Percentiles rank a stretch among this genome's conserved stretches.
Conservation (phyloP, 1,140 invertebrate genomes). For the Brachionus angularis region DNA sequence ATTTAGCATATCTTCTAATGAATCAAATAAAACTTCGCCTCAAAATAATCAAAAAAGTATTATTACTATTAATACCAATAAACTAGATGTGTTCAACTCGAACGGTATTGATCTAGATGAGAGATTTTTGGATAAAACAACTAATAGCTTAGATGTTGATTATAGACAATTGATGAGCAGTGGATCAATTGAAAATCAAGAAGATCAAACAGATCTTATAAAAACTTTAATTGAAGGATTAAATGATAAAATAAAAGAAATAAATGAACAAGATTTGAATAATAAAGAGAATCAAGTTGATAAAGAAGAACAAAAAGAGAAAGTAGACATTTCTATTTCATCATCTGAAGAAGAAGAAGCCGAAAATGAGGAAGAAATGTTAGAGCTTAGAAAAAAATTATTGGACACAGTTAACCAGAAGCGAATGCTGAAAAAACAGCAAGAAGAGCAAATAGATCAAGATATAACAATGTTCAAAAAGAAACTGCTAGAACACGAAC, state of each 20-base stretch:
- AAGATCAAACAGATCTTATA: not conserved
- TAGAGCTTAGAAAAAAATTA: not conserved
- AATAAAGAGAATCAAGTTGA: not conserved
- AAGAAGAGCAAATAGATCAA: slow-evolving; percentile 22
- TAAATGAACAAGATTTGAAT: not conserved
- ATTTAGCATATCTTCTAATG: too few species aligned
- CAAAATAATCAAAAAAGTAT: too few species aligned
- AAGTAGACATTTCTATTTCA: too few species aligned
- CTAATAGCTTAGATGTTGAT: slow-evolving; percentile 11
- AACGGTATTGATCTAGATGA: slow-evolving; percentile 39
- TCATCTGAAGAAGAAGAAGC: not conserved
- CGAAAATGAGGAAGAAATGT: slow-evolving; percentile 16
- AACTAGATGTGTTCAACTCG: not conserved
- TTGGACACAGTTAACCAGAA: slow-evolving; percentile 7
- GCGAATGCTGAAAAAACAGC: slow-evolving; percentile 4
- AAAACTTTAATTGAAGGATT: not conserved
- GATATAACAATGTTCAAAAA: slow-evolving; percentile 11
- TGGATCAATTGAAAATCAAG: not conserved
- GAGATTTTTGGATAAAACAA: slow-evolving; percentile 18
- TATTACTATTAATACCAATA: not conserved
- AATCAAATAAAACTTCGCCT: too few species aligned
- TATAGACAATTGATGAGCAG: slow-evolving; percentile 14
- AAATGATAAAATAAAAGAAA: not conserved
- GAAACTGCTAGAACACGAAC: slow-evolving; percentile 6
- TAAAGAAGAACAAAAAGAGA: too few species aligned